Conservation (phyloP, 2,797 vertebrate genomes). For the Echeneis naucrates region DNA sequence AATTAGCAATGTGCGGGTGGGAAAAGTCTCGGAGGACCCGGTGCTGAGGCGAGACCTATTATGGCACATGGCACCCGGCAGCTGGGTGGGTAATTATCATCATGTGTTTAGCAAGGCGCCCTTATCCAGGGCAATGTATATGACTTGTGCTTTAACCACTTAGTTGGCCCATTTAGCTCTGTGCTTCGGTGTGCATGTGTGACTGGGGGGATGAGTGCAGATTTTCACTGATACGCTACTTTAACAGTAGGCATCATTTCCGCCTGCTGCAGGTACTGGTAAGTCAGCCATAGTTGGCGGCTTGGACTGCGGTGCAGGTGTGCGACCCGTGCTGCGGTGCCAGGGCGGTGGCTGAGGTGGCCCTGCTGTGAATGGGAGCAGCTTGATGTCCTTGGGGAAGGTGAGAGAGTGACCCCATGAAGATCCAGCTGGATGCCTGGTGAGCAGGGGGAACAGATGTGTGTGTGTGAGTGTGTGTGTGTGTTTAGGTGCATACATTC, state of each 20-base stretch:
- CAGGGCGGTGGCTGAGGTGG: constrained; percentile 35
- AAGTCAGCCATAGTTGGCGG: constrained; percentile 43
- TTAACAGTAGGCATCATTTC: constrained; percentile 32
- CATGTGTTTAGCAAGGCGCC: constrained; percentile 81
- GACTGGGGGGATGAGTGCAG: constrained; percentile 19
- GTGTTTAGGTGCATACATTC: constrained; percentile 35
- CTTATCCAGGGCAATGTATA: constrained; percentile 79
- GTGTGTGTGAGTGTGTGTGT: constrained; percentile 48
- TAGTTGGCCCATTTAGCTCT: constrained; percentile 75
- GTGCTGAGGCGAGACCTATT: constrained; percentile 82
- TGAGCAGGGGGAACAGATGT: constrained; percentile 72
- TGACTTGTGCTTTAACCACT: constrained; percentile 75
- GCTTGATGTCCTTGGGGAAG: constrained; percentile 73
- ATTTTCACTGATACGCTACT: constrained; percentile 23
- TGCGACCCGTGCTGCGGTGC: constrained; percentile 39
- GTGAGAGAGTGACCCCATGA: constrained; percentile 69
- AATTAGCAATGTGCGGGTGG: constrained; percentile 80
- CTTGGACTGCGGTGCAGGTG: constrained; percentile 57
- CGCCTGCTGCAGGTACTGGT: constrained; percentile 38
- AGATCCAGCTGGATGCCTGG: constrained; percentile 71
- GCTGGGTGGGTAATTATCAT: constrained; percentile 86
- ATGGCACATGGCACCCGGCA: constrained; percentile 82
- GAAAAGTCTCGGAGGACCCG: constrained; percentile 80
- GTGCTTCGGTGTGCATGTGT: constrained; percentile 11
- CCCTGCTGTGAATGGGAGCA: constrained; percentile 41